Percentiles rank a stretch among this genome's conserved stretches.
These are phyloP conservation scores for Linyphia triangularis DNA, from an alignment of 2,888 invertebrate genomes.

Conservation along the genomic window DNA sequence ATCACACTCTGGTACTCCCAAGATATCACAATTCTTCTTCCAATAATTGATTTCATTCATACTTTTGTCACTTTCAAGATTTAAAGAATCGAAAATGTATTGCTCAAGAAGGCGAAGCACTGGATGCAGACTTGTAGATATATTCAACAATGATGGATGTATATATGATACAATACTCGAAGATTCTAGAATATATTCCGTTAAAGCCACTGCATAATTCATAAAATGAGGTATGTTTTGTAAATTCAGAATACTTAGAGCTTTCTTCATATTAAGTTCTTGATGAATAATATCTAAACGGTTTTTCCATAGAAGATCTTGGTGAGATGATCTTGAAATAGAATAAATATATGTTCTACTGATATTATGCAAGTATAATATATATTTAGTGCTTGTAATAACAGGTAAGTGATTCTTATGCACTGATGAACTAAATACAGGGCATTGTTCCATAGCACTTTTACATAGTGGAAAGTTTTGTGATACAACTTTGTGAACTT, in stretches of 20 bases:
- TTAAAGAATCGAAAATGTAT: background rate
- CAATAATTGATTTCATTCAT: slow-evolving; percentile 1
- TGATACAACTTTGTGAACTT: background rate
- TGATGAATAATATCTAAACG: background rate
- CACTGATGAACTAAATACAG: background rate
- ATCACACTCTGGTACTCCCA: slow-evolving; percentile 2
- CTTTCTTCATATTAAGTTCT: background rate
- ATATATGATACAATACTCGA: background rate
- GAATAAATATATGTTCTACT: background rate
- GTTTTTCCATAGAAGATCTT: background rate
- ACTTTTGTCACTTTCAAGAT: background rate
- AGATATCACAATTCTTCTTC: background rate
- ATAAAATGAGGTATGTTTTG: slow-evolving; percentile 17
- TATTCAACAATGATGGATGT: background rate
- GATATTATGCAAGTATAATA: background rate
- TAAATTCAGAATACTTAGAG: background rate
- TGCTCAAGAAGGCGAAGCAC: background rate
- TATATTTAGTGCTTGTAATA: background rate
- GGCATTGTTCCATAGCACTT: background rate
- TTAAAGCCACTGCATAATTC: slow-evolving; percentile 13
- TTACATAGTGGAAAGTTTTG: background rate
- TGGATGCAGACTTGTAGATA: too few relatives aligned
- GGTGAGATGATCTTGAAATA: background rate
- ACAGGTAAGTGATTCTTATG: background rate
- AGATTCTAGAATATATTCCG: background rate